Percentiles rank a stretch among this genome's conserved stretches.
Evolutionary conservation across 1,140 invertebrate species (phyloP).

Genomic region (roundworm (Caenorhabditis elegans)): WBcel235 BX284602.5:8791501-8792000

Average conservation of each 20-base stretch:
- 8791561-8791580: no score
- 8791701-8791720: no score
- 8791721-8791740: background rate
- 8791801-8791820: background rate
- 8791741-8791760: background rate
- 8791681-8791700: background rate
- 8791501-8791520: no score
- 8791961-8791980: conserved; percentile 10
- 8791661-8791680: no score
- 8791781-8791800: background rate
- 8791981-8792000: conserved; percentile 11
- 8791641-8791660: no score
- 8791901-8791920: background rate
- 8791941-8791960: conserved; percentile 1
- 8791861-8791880: background rate
- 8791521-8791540: no score
- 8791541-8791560: no score
- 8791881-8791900: background rate
- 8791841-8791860: background rate
- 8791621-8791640: no score
- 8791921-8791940: background rate
- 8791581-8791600: no score
- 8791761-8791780: background rate
- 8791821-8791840: no score
- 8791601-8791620: no score